Evolutionary conservation across 2,888 invertebrate species (phyloP), one percentile per base, ranked within the genome.

Genomic region (Escarpia spicata): DNA sequence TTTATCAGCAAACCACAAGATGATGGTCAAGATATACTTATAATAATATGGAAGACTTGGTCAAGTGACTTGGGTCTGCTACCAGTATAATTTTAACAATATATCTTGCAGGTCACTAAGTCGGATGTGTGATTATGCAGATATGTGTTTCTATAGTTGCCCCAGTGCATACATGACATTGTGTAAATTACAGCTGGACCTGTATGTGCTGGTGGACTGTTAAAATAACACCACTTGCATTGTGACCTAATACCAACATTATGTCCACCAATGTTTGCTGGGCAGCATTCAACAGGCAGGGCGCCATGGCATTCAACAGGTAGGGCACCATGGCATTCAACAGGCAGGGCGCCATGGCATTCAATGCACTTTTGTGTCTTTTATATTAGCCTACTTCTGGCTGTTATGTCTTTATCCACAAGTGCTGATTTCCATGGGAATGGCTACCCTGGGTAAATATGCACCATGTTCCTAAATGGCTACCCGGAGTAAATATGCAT

Each of bases 391-490:
- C 15, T 75, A 75, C 75, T 26, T 75, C 26, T 75, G 26, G 19
- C 75, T 75, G 75, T 75, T 75, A 75, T 75, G 75, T 75, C 75
- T 75, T 26, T 75, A 75, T 75, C 19, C 75, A 75, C 75, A 75
- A 75, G 75, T 75, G 26, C 26, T 75, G 26, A 6, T 26, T 3
- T 75, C 26, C 2, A 75, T 75, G 26, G 75, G 75, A 75, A 26
- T 75, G 75, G 75, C 75, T 19, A 75, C 75, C 19, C 75, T 19
- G 2, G 19, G 60, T 26, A 75, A 75, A 75, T 19, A 75, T 75
- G 26, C 26, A 26, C 60, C 60, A 26, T 75, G 60, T 75, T 19
- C 60, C 60, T 2, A 75, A 75, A 26, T 75, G 75, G 75, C 75
- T 19, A 75, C 75, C 19, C 75, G 37, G 37, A 1, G 37, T 37